These are phyloP conservation scores for Anniella stebbinsi DNA, from an alignment of 2,797 vertebrate species.

Conservation along the genomic window DNA sequence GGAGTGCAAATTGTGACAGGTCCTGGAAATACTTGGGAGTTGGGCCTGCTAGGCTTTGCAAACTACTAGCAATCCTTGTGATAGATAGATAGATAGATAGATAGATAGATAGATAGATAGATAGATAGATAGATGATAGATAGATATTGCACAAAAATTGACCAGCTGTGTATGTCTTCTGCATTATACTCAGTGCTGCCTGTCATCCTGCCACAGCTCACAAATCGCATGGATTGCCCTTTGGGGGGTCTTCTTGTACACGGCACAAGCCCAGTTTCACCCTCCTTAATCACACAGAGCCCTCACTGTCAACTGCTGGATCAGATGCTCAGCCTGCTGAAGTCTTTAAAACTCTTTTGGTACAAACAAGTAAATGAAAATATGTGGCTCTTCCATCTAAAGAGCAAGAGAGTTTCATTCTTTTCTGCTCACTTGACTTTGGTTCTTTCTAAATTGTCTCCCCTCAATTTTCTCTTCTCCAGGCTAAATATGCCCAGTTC, in stretches of 20 bases:
- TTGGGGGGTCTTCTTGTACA: neutral
- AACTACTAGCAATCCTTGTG: neutral
- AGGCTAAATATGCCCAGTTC: too few relatives aligned
- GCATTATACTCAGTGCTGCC: neutral
- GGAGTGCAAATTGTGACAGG: neutral
- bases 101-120: too few relatives aligned
- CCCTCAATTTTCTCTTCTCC: too few relatives aligned
- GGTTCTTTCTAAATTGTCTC: neutral
- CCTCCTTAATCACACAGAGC: neutral
- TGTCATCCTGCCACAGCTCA: neutral
- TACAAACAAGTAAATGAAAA: neutral
- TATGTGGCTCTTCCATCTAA: neutral
- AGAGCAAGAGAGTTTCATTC: neutral
- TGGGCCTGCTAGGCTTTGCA: neutral
- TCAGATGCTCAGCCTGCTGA: accelerated
- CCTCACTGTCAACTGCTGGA: neutral
- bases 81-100: too few relatives aligned
- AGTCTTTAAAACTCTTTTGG: neutral
- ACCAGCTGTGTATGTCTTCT: neutral
- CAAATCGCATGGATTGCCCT: neutral
- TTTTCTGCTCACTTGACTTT: neutral
- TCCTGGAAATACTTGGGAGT: neutral
- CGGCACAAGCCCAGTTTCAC: neutral
- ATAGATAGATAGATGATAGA: too few relatives aligned
- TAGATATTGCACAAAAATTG: neutral